Conservation (phyloP, 2,888 invertebrate genomes). For the Cheilosia urbana region DNA sequence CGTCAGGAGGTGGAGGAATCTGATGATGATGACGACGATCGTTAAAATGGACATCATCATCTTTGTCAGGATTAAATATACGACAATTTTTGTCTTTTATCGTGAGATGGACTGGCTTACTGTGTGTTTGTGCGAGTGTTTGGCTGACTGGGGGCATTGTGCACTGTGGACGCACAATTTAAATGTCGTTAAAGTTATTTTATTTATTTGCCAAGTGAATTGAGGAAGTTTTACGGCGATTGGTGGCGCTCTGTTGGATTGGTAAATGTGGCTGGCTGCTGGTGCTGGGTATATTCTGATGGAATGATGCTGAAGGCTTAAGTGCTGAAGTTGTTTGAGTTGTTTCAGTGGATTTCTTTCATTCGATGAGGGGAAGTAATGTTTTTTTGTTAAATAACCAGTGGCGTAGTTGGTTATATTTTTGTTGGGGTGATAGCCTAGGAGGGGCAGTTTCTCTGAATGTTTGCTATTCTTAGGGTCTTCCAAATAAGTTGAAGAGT, state of each 20-base stretch:
- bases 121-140: not conserved
- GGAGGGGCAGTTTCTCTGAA: no score
- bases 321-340: conserved; percentile 15
- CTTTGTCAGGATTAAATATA: conserved; percentile 70
- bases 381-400: no score
- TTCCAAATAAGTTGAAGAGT: no score
- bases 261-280: not conserved
- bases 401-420: no score
- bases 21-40: conserved; percentile 44
- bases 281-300: conserved; percentile 9
- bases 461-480: no score
- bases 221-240: conserved; percentile 72
- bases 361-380: no score
- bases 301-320: conserved; percentile 25
- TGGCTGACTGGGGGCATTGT: conserved; percentile 36
- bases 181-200: conserved; percentile 71
- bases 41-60: conserved; percentile 74
- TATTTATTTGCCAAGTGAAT: conserved; percentile 73
- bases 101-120: not conserved
- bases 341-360: no score
- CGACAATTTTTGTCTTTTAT: conserved; percentile 48
- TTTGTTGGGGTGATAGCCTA: no score
- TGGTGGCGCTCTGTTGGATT: not conserved
- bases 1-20: conserved; percentile 46
- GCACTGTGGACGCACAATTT: conserved; percentile 61